These are phyloP conservation scores for Chrosomus eos DNA, from an alignment of 2,797 vertebrate species.

Conservation along the genomic window DNA sequence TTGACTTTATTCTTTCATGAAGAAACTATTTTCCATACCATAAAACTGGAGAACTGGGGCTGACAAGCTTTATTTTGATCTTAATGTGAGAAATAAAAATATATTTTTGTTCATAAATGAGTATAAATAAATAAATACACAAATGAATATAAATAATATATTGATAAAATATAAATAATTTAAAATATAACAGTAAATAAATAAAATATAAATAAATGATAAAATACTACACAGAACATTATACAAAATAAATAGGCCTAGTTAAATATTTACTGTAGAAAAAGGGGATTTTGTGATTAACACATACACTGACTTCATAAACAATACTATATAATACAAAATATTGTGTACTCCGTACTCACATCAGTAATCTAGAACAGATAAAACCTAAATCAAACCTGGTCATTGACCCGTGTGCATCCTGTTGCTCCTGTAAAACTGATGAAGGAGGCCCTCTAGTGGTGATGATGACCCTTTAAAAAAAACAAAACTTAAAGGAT, in stretches of 20 bases:
- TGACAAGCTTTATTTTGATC: too few species aligned
- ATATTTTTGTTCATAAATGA: too few species aligned
- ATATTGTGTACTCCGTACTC: not conserved
- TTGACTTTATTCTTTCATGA: too few species aligned
- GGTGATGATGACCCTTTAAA: not conserved
- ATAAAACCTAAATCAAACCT: not conserved
- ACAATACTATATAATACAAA: not conserved
- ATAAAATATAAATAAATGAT: too few species aligned
- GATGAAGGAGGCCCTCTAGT: slow-evolving; percentile 15
- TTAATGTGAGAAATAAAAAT: too few species aligned
- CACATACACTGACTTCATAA: not conserved
- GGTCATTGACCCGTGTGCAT: not conserved
- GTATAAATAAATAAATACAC: too few species aligned
- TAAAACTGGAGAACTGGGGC: not conserved
- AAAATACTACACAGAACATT: not conserved
- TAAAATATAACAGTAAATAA: not conserved
- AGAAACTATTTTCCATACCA: not conserved
- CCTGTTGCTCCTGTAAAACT: not conserved
- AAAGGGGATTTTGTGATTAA: not conserved
- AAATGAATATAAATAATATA: too few species aligned
- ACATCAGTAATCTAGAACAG: not conserved
- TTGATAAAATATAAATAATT: too few species aligned
- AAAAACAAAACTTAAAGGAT: not conserved
- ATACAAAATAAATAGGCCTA: not conserved
- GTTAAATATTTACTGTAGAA: not conserved